These are phyloP conservation scores for Picathartes gymnocephalus DNA, from an alignment of 2,113 vertebrate species.

Conservation along the genomic window DNA sequence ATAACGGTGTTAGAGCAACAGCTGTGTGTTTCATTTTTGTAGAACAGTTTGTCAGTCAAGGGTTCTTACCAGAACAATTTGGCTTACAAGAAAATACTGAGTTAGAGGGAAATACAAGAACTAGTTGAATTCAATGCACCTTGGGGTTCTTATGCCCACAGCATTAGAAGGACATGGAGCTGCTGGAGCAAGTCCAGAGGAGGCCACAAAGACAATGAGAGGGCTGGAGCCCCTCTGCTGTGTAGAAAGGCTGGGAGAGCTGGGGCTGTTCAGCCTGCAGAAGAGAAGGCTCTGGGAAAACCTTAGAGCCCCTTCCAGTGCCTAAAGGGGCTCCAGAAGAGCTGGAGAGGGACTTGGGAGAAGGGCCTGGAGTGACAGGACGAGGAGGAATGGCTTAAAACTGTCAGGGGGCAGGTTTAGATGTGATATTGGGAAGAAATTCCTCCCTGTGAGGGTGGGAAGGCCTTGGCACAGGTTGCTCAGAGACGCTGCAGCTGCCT, in stretches of 20 bases:
- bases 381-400: neutral
- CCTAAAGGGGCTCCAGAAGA: neutral
- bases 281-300: neutral
- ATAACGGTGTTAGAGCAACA: neutral
- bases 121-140: accelerated
- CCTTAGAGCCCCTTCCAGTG: neutral
- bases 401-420: neutral
- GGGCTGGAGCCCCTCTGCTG: neutral
- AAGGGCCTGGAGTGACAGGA: neutral
- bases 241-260: neutral
- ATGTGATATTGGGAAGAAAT: neutral
- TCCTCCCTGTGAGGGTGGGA: neutral
- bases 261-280: neutral
- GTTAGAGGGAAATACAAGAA: neutral
- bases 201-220: too few relatives aligned
- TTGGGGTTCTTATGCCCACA: neutral
- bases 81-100: neutral
- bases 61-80: neutral
- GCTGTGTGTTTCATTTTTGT: neutral
- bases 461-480: neutral
- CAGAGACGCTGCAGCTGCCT: neutral
- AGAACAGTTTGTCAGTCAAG: neutral
- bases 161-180: neutral
- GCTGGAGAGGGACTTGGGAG: neutral
- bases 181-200: neutral